Percentiles rank a stretch among this genome's conserved stretches.
Conservation (phyloP, 1,140 invertebrate species). For the Sinonovacula constricta region DNA sequence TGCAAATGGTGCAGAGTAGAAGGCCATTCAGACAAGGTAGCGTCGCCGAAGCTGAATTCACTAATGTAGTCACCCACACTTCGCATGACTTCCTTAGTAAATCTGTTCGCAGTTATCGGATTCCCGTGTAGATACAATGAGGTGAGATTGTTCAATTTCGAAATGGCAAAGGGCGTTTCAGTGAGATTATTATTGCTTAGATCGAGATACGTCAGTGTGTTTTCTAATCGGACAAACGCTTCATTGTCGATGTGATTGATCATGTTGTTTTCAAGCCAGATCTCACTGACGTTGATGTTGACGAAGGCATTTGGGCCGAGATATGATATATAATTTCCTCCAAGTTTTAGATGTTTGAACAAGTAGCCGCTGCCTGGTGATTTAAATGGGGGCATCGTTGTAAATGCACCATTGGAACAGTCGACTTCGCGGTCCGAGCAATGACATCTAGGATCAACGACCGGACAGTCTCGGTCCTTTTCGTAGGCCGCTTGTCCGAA, state of each 20-base stretch:
- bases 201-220: conserved; percentile 1
- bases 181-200: conserved; percentile 2
- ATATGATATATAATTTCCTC: conserved; percentile 15
- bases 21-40: conserved; percentile 17
- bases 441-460: too few relatives aligned
- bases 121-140: conserved; percentile 17
- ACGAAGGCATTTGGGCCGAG: conserved; percentile 13
- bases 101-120: conserved; percentile 3
- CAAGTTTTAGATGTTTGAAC: conserved; percentile 14
- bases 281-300: not conserved
- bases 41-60: conserved; percentile 32
- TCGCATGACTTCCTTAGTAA: conserved; percentile 34
- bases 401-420: conserved; percentile 12
- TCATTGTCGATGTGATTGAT: not conserved
- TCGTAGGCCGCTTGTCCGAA: too few relatives aligned
- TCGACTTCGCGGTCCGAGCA: conserved; percentile 16
- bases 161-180: not conserved
- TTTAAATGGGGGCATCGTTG: not conserved
- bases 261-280: conserved; percentile 30
- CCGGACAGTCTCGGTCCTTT: too few relatives aligned
- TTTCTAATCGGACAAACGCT: conserved; percentile 33
- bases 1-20: conserved; percentile 15
- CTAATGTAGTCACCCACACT: conserved; percentile 23
- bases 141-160: not conserved
- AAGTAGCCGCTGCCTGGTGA: not conserved